Percentiles rank a stretch among this genome's conserved stretches.
phyloP scores from a whole-genome alignment of 1,140 invertebrate species.

The Monochamus saltuarius region DNA sequence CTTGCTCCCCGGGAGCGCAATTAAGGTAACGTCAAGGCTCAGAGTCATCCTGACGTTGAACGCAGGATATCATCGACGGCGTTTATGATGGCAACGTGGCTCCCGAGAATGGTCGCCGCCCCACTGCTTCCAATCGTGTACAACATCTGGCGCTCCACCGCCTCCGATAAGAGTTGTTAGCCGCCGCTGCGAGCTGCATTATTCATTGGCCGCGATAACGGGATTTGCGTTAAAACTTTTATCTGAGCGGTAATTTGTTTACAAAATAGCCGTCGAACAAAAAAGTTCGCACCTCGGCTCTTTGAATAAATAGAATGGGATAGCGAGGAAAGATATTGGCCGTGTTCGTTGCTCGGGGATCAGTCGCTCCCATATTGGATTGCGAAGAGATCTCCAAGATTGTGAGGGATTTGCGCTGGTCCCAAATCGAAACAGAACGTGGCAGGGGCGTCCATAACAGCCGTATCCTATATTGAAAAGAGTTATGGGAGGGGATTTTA shows the following conservation, averaged over 20 bases:
- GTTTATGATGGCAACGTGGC: no score
- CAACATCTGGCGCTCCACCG: no score
- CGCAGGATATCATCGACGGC: no score
- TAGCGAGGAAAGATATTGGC: slow-evolving; percentile 34
- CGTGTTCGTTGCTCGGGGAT: slow-evolving; percentile 24
- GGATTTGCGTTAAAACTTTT: slow-evolving; percentile 50
- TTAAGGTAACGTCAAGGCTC: no score
- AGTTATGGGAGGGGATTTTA: no score
- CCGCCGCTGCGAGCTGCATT: slow-evolving; percentile 36
- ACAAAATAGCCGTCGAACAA: slow-evolving; percentile 45
- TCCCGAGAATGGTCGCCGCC: no score
- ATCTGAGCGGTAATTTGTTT: slow-evolving; percentile 51
- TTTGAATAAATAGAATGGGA: slow-evolving; percentile 49
- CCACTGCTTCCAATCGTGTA: no score
- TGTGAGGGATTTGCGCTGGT: slow-evolving; percentile 51
- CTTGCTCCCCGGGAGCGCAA: no score
- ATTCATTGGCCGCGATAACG: slow-evolving; percentile 50
- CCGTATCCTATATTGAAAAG: no score
- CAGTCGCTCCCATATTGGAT: slow-evolving; percentile 50
- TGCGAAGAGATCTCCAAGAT: slow-evolving; percentile 51
- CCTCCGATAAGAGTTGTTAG: slow-evolving; percentile 19
- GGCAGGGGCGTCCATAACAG: slow-evolving; percentile 27
- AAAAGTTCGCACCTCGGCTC: slow-evolving; percentile 40
- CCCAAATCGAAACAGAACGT: slow-evolving; percentile 53
- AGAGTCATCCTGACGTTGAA: no score